Evolutionary conservation across 2,797 vertebrate genomes (phyloP), one percentile per base, ranked within the genome.

Genomic region (Vireo griseus): DNA sequence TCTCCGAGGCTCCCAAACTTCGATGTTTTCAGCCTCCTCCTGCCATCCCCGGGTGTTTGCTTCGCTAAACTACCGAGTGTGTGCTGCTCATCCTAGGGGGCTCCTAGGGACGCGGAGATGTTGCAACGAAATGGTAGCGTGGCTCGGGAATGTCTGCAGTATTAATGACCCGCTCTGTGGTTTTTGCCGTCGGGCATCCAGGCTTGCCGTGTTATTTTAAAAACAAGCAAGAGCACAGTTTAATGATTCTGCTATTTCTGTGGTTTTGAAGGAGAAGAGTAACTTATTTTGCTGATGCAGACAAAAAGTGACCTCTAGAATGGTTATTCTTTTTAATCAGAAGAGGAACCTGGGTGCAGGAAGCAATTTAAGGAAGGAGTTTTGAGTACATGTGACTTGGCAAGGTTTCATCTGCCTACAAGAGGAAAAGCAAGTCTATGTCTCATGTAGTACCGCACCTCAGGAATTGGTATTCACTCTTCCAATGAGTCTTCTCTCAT

Each of bases 401-500:
- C 26, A 25, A 73, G 11, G 44, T 62, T 58, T 65, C 8, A 2
- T 35, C 62, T 66, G 31, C 35, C 58, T 31, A 14, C 17, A 48
- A 47, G 17, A 67, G 28, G 31, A 73, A 69, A 62, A 81, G 20
- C 47, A 31, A 0, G 7, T 12, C 57, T 37, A 11, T n/a, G 5
- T 24, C 48, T 78, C 0, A 0, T 18, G 5, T 21, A 22, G 31
- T 24, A 42, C 6, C 5, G 63, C 54, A 51, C 37, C 31, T 76
- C 31, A 45, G 59, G 71, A 82, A 26, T 2, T 82, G 31, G 3
- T 14, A n/a, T n/a, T 1, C 1, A 6, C 45, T 26, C 10, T 74
- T 76, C 84, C 31, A 18, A 0, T 17, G n/a, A 83, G n/a, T 71
- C 18, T 47, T 50, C 20, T 40, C 17, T 65, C 35, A 22, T 35